Conservation (phyloP, 2,797 vertebrate species). For the Hydrophis major region DNA sequence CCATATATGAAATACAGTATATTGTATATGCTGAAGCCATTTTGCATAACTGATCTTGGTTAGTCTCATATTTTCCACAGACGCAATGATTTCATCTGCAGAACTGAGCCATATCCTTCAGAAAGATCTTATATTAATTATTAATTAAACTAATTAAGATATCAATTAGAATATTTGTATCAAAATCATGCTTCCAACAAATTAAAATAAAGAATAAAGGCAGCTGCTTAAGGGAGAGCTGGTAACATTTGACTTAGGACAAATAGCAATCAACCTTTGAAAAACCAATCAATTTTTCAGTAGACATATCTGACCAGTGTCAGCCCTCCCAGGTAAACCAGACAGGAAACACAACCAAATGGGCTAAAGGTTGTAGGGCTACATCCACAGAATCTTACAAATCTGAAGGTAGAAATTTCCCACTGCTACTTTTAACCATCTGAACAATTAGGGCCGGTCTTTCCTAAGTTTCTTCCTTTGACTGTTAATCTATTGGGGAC, state of each 20-base stretch:
- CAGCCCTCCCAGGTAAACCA: background rate
- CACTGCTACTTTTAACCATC: background rate
- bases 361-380: background rate
- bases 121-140: background rate
- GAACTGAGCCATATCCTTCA: background rate
- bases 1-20: constrained; percentile 31
- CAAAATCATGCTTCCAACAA: background rate
- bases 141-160: background rate
- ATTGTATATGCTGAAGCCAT: constrained; percentile 24
- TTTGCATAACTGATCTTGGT: constrained; percentile 35
- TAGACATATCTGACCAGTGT: background rate
- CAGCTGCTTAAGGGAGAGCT: background rate
- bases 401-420: background rate
- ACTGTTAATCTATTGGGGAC: background rate
- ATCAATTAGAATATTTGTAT: background rate
- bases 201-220: background rate
- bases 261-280: background rate
- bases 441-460: background rate
- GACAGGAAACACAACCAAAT: background rate
- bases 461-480: background rate
- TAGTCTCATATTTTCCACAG: constrained; percentile 26
- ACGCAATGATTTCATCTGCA: background rate
- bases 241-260: background rate
- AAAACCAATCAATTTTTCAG: background rate
- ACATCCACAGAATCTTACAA: background rate